Percentiles rank a stretch among this genome's conserved stretches.
phyloP scores from a whole-genome alignment of 2,888 invertebrate species.

The Caenorhabditis zanzibari region DNA sequence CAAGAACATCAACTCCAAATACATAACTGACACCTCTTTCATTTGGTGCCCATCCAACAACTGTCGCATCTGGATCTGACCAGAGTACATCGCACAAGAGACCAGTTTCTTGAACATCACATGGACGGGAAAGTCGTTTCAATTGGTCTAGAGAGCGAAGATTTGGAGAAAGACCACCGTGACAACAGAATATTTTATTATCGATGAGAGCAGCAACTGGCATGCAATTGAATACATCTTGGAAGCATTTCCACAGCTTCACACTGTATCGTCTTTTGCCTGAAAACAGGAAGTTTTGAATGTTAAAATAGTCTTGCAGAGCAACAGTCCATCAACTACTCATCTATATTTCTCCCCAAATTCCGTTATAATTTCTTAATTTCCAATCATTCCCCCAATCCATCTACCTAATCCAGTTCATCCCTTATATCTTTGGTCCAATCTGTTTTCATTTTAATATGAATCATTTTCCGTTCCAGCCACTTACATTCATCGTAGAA shows the following conservation, averaged over 20 bases:
- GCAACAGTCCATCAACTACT: not conserved
- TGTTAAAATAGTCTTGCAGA: too few relatives aligned
- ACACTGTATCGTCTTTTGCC: slow-evolving; percentile 80
- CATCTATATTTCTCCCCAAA: not conserved
- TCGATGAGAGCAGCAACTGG: slow-evolving; percentile 82
- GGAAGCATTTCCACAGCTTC: slow-evolving; percentile 82
- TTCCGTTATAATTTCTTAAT: not conserved
- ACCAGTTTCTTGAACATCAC: slow-evolving; percentile 81
- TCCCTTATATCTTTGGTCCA: slow-evolving; percentile 8
- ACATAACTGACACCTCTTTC: slow-evolving; percentile 81
- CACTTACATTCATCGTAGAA: slow-evolving; percentile 82
- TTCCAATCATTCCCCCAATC: not conserved
- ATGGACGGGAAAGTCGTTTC: slow-evolving; percentile 79
- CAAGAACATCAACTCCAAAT: slow-evolving; percentile 81
- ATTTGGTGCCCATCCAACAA: slow-evolving; percentile 82
- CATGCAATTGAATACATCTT: slow-evolving; percentile 83
- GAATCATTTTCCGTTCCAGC: slow-evolving; percentile 47
- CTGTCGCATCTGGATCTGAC: slow-evolving; percentile 81
- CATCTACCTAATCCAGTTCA: not conserved
- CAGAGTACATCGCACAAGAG: slow-evolving; percentile 81
- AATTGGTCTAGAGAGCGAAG: slow-evolving; percentile 81
- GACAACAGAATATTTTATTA: slow-evolving; percentile 82
- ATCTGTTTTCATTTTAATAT: not conserved
- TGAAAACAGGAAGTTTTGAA: slow-evolving; percentile 44
- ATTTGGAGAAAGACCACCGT: slow-evolving; percentile 81